A percentile compares a stretch with the other conserved stretches of the same genome.
Evolutionary conservation across 2,888 invertebrate species (phyloP).

Genomic region (Epirrita christyi): DNA sequence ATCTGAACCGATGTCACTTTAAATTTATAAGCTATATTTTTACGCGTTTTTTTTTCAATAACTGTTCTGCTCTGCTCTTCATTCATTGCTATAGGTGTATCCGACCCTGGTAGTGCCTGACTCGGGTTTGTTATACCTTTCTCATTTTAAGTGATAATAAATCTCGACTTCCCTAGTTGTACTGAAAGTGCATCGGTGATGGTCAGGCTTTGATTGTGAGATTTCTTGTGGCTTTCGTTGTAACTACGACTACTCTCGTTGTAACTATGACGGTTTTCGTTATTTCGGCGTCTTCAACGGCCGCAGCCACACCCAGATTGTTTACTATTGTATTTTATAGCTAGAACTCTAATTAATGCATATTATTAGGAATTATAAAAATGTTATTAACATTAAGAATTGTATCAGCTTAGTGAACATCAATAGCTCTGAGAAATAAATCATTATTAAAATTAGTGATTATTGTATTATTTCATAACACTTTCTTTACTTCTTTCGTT

Average conservation of each 20-base stretch:
- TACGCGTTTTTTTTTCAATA: constrained; percentile 29
- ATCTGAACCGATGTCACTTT: constrained; percentile 53
- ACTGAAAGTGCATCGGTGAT: constrained; percentile 32
- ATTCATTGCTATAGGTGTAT: constrained; percentile 19
- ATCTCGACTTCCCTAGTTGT: constrained; percentile 35
- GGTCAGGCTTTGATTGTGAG: constrained; percentile 41
- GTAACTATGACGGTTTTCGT: constrained; percentile 46
- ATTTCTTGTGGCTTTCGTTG: constrained; percentile 41
- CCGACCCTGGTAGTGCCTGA: constrained; percentile 30
- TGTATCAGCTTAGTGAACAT: constrained; percentile 85
- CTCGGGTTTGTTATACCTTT: constrained; percentile 14
- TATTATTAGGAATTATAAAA: constrained; percentile 81
- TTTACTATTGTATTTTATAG: constrained; percentile 83
- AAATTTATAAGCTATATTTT: constrained; percentile 32
- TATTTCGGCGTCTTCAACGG: constrained; percentile 58
- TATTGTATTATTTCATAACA: constrained; percentile 70
- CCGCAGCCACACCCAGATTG: constrained; percentile 60
- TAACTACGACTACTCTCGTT: constrained; percentile 37
- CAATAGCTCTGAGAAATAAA: constrained; percentile 83
- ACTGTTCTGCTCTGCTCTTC: constrained; percentile 30
- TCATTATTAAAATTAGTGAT: constrained; percentile 84
- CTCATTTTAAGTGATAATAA: constrained; percentile 33
- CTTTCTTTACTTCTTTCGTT: constrained; percentile 24
- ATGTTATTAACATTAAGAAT: constrained; percentile 82
- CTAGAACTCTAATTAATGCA: constrained; percentile 84